Evolutionary conservation across 2,113 vertebrate species (phyloP), one percentile per base, ranked within the genome.

Genomic region (Hystrix cristata): DNA sequence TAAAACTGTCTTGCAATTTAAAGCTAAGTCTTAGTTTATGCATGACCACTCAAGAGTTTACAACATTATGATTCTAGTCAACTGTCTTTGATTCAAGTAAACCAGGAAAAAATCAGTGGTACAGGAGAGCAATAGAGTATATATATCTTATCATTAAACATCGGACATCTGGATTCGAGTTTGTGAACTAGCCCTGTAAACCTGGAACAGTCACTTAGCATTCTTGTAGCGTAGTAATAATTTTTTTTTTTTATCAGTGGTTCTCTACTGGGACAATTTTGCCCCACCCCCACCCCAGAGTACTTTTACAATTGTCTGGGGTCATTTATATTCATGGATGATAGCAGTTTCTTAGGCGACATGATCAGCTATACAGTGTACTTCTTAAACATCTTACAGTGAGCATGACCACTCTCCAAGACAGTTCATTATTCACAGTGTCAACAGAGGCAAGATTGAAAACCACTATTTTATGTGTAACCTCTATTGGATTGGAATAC

Each of bases 11-110:
- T 74, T 81, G 9, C 27, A 55, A 72, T 13, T 74, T 69, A 91
- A 93, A 93, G 11, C 6, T 91, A 79, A 27, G 34, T 89, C 87
- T 97, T 38, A 72, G 7, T 91, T 94, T 94, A 87, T 67, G 21
- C 12, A 18, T 69, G 86, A 25, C 4, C 79, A 25, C 25, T 93
- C 62, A 69, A 59, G 62, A 46, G 38, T 94, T 83, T 82, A 57
- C 16, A 60, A n/a, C 8, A 57, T 89, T 43, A 48, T 86, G n/a
- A 87, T 23, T 80, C 4, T 48, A 72, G 12, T 84, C 34, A 89
- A 79, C 8, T 38, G 3, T 90, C 16, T 85, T 81, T 91, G 19
- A 87, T 79, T 93, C 25, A 81, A 78, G 74, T 13, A 4, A 95
- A 85, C 2, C 3, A 65, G 21, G 29, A 86, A 82, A 94, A 80